Percentiles rank a stretch among this genome's conserved stretches.
These are phyloP conservation scores for Agonopterix heracliana DNA, from an alignment of 2,888 invertebrate species.

Conservation along the genomic window DNA sequence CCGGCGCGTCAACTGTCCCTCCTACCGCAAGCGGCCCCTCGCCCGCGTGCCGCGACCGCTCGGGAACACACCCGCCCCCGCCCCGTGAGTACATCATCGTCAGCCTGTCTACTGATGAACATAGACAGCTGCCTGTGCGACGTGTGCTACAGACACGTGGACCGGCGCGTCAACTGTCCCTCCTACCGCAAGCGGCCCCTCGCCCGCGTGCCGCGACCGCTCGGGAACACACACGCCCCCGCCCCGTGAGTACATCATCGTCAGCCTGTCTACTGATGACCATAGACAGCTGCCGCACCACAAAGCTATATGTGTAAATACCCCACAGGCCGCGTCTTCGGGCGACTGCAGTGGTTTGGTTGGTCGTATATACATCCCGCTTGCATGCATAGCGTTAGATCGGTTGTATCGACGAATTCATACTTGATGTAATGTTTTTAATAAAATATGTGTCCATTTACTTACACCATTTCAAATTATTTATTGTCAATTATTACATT, in stretches of 20 bases:
- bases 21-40: constrained; percentile 77
- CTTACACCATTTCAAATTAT: too few species aligned
- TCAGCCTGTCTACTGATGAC: background rate
- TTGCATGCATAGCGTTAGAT: too few species aligned
- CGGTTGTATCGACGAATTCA: too few species aligned
- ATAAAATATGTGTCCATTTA: too few species aligned
- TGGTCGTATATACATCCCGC: too few species aligned
- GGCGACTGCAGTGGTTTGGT: too few species aligned
- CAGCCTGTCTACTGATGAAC: constrained; percentile 71
- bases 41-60: constrained; percentile 17
- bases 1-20: constrained; percentile 84
- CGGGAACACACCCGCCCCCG: background rate
- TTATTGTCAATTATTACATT: too few species aligned
- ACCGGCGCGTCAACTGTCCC: constrained; percentile 85
- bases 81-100: background rate
- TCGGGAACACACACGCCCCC: background rate
- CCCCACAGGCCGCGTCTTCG: too few species aligned
- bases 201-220: constrained; percentile 17
- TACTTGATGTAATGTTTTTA: too few species aligned
- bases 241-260: background rate
- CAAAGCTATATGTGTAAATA: too few species aligned
- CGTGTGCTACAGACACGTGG: constrained; percentile 90
- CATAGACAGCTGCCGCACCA: constrained; percentile 77
- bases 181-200: constrained; percentile 78
- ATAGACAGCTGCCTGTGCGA: constrained; percentile 91